Evolutionary conservation across 2,797 vertebrate genomes (phyloP).

Genomic region (Leptoclinus maculatus): DNA sequence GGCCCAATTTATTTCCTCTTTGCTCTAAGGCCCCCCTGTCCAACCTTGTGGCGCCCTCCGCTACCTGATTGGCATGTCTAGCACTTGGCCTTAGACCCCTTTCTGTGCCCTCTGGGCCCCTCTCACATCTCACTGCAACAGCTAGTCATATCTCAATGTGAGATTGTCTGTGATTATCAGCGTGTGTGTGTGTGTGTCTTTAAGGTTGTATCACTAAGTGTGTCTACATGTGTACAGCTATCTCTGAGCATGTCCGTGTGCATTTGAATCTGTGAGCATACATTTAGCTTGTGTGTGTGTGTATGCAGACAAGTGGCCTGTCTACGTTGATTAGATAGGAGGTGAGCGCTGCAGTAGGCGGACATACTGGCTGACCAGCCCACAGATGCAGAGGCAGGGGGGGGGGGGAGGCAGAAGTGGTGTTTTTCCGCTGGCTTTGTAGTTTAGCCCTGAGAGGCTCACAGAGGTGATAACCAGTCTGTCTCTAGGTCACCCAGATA

Average conservation of each 20-base stretch:
- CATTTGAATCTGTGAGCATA: conserved; percentile 40
- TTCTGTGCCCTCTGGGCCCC: conserved; percentile 31
- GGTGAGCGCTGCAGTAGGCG: conserved; percentile 64
- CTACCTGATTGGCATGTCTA: conserved; percentile 57
- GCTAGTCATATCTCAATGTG: conserved; percentile 55
- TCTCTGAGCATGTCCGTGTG: conserved; percentile 58
- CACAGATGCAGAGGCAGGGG: conserved; percentile 50
- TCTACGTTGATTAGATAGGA: conserved; percentile 84
- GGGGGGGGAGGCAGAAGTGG: conserved; percentile 49
- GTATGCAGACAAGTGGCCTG: conserved; percentile 71
- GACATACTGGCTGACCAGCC: conserved; percentile 71
- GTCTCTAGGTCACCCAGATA: conserved; percentile 82
- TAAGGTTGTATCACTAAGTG: conserved; percentile 42
- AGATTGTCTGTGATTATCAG: conserved; percentile 60
- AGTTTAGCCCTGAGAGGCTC: conserved; percentile 74
- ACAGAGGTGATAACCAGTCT: conserved; percentile 79
- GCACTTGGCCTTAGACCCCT: conserved; percentile 55
- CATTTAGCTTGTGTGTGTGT: conserved; percentile 38
- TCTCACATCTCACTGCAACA: conserved; percentile 41
- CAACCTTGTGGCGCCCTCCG: conserved; percentile 47
- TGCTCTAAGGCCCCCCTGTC: conserved; percentile 9
- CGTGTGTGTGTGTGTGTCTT: conserved; percentile 38
- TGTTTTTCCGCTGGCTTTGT: conserved; percentile 77
- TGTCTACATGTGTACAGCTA: conserved; percentile 66
- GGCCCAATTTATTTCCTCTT: conserved; percentile 17